These are phyloP conservation scores for Sphaeridia pumilis DNA, from an alignment of 2,888 invertebrate genomes.

Conservation along the genomic window DNA sequence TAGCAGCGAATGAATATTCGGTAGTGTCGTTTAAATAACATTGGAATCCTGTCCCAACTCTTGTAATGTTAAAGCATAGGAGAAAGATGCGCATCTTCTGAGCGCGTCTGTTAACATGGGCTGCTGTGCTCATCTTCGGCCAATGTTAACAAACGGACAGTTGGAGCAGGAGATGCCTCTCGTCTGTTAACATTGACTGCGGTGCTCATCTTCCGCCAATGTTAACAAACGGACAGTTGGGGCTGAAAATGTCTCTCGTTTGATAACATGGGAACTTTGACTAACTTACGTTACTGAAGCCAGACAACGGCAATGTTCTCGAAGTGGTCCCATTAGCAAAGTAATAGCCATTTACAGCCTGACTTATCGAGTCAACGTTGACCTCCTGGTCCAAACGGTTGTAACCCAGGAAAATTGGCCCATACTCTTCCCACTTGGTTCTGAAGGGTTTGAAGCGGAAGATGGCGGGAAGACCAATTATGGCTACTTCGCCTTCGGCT, in stretches of 20 bases:
- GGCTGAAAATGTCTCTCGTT: neutral
- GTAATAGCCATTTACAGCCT: conserved; percentile 2
- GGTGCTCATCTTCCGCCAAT: neutral
- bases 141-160: neutral
- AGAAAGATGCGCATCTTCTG: too few relatives aligned
- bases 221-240: neutral
- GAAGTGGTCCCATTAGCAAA: conserved; percentile 7
- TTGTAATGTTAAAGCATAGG: too few relatives aligned
- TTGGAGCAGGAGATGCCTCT: neutral
- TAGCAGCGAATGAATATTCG: too few relatives aligned
- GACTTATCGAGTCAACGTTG: neutral
- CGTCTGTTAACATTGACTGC: neutral
- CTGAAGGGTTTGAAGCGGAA: conserved; percentile 2
- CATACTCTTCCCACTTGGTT: conserved; percentile 1
- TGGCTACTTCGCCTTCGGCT: conserved; percentile 7
- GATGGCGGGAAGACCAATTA: conserved; percentile 7
- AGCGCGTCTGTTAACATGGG: neutral
- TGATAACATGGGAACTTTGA: neutral
- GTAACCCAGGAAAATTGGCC: conserved; percentile 8
- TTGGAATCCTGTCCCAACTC: too few relatives aligned
- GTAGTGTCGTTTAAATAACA: too few relatives aligned
- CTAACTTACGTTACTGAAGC: conserved; percentile 4
- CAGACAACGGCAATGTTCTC: neutral
- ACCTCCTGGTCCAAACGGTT: conserved; percentile 5
- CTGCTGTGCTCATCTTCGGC: neutral